phyloP scores from a whole-genome alignment of 2,797 vertebrate genomes.

The Dicrostonyx torquatus region DNA sequence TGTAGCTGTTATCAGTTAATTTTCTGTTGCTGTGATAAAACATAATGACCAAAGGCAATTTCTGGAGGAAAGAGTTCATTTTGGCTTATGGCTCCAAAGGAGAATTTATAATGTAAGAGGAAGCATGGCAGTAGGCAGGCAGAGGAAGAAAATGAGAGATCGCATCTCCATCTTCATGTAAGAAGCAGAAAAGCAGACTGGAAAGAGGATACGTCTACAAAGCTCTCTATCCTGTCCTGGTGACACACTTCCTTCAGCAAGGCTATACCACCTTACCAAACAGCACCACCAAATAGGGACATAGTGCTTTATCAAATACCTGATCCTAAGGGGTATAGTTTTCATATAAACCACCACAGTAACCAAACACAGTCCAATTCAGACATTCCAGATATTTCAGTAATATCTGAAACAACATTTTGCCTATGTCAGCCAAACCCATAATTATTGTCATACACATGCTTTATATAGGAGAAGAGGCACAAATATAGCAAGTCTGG shows the following conservation, averaged over 20 bases:
- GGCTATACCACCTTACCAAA: background rate
- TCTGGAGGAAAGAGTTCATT: background rate
- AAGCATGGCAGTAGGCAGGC: background rate
- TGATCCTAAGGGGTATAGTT: background rate
- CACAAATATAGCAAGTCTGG: background rate
- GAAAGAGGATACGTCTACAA: background rate
- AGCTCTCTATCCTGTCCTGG: background rate
- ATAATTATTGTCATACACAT: background rate
- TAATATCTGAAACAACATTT: background rate
- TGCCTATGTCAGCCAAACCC: background rate
- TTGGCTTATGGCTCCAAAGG: background rate
- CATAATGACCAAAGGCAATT: background rate
- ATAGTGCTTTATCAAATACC: too few relatives aligned
- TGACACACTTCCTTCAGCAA: background rate
- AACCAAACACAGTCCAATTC: background rate
- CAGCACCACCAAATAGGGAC: background rate
- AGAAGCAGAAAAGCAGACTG: background rate
- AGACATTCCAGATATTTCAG: background rate
- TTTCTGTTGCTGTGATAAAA: background rate
- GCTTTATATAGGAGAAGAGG: background rate
- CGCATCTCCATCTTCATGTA: background rate
- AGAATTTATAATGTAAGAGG: background rate
- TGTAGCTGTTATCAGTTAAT: background rate
- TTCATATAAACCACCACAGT: background rate
- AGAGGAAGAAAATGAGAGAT: background rate